Evolutionary conservation across 92 coral and sea anemone genomes (phyloP).

Genomic region (Heliopora coerulea): DNA sequence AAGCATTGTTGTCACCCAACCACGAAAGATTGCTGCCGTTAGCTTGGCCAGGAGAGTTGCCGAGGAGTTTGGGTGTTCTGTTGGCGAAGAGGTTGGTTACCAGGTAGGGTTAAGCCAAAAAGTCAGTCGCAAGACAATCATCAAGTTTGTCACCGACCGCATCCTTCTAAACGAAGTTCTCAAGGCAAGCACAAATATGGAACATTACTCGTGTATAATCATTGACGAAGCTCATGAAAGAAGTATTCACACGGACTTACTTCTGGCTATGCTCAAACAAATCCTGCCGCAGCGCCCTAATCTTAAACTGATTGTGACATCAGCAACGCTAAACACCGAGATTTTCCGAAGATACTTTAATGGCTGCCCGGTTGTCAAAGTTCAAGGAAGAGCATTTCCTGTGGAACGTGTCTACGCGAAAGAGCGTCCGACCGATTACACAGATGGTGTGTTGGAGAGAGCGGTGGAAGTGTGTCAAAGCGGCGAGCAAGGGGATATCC

Average conservation of each 20-base stretch:
- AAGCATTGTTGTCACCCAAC: slow-evolving; percentile 83
- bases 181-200: slow-evolving; percentile 52
- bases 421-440: slow-evolving; percentile 49
- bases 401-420: slow-evolving; percentile 69
- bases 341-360: slow-evolving; percentile 47
- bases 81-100: slow-evolving; percentile 73
- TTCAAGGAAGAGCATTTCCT: no score
- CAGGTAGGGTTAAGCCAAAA: slow-evolving; percentile 64
- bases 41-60: slow-evolving; percentile 75
- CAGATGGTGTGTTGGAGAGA: slow-evolving; percentile 59
- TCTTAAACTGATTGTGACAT: slow-evolving; percentile 78
- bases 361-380: slow-evolving; percentile 72
- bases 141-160: no score
- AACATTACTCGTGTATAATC: slow-evolving; percentile 76
- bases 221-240: slow-evolving; percentile 98
- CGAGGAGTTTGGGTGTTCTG: slow-evolving; percentile 69
- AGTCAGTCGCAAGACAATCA: no score
- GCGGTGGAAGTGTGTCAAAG: slow-evolving; percentile 65
- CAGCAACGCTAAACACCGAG: slow-evolving; percentile 86
- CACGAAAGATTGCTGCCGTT: slow-evolving; percentile 92
- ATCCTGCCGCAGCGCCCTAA: slow-evolving; percentile 66
- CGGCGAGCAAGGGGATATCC: slow-evolving; percentile 69
- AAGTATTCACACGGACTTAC: no score
- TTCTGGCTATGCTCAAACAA: slow-evolving; percentile 88
- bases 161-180: slow-evolving; percentile 80